Evolutionary conservation across 2,888 invertebrate genomes (phyloP), one percentile per base, ranked within the genome.

Genomic region (Eremobia ochroleuca): DNA sequence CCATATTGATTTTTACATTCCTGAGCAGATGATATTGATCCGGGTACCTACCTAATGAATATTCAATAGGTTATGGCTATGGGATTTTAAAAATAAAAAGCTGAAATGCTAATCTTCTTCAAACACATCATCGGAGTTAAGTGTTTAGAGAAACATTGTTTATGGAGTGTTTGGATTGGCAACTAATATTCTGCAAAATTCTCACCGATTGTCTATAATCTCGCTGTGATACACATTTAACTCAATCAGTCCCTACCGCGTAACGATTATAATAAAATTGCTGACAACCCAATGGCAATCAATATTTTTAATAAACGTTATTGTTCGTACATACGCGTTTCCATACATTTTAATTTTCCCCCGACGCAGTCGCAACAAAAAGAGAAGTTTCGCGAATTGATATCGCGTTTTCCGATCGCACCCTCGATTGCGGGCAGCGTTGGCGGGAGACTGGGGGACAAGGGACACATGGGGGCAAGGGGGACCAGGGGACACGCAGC

Each of bases 331-430:
- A n/a, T n/a, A 78, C 71, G 81, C 83, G 81, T 83, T 86, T 82
- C 82, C 83, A 84, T 82, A 88, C 89, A 89, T 89, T 92, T 94
- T 93, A 94, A 94, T 94, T 93, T 82, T 94, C 91, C 90, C 89
- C 86, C 87, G 85, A 81, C 76, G 72, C 74, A 75, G 71, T 76
- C 87, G 85, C 83, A 80, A 86, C 87, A 90, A 92, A 91, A 92
- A 91, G 88, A 92, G 88, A 92, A 93, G 86, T 92, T 93, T 90
- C 90, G 87, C 88, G 92, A 92, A 94, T 93, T 92, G 92, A 93
- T 94, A 94, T 94, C 93, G 92, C 90, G 88, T 92, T 94, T 93
- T 89, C 90, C 92, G 91, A 93, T 94, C 91, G 89, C 88, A 90
- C 90, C 90, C 90, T 90, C 89, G 88, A 91, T 90, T 89, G 89